Evolutionary conservation across 2,113 vertebrate genomes (phyloP), one percentile per base, ranked within the genome.

Genomic region (Meleagris gallopavo): DNA sequence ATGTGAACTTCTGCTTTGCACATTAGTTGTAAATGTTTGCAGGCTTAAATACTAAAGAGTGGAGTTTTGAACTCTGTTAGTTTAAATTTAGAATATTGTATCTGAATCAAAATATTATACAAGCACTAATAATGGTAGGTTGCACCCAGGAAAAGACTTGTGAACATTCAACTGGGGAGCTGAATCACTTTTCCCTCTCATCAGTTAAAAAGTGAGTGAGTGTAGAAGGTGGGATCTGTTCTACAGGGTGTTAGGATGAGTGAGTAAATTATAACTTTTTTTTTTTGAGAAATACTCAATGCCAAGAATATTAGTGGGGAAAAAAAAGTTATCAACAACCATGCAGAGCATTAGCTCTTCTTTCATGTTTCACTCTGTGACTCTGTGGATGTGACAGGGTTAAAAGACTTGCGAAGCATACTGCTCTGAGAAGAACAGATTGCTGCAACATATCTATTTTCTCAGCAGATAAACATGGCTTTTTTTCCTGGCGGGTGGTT

Each of bases 391-490:
- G 77, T 22, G 61, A 58, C 48, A 96, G 80, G 93, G 91, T 96
- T 88, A 97, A 96, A 48, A 86, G 50, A 20, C 88, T 93, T 89
- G 77, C 58, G 5, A 18, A 30, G 46, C 30, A 71, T 60, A 16
- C 41, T 70, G 41, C 64, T 78, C 70, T 80, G 46, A 87, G 86
- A 93, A 88, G 82, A 96, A 84, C 36, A 94, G 65, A 76, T 87
- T 89, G 93, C 20, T 2, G 4, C 14, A 91, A 66, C 24, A 5
- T 50, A 88, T 83, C 89, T 93, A 77, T 96, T 96, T 96, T 86
- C 88, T 96, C 78, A 93, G 76, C 87, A 92, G 96, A 96, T 96
- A 97, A 95, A 95, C 58, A 94, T 21, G 64, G 79, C 38, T 41
- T 66, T 86, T 92, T 89, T 87, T 91, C 87, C 46, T 93, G 41